phyloP scores from a whole-genome alignment of 2,888 invertebrate species.

The Andricus quercusramuli region DNA sequence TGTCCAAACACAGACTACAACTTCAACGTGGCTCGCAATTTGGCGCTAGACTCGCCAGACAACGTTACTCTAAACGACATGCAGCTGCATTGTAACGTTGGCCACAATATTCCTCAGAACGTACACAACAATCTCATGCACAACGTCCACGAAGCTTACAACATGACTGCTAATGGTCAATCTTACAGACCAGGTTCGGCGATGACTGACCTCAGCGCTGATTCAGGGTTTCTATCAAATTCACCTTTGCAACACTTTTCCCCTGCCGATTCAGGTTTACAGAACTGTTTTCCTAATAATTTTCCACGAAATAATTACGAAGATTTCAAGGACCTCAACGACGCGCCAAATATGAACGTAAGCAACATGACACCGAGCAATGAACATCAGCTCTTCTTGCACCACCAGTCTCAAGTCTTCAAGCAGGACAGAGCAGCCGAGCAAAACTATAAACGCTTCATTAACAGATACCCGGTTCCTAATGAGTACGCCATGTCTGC shows the following conservation, averaged over 20 bases:
- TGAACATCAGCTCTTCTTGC: slow-evolving; percentile 66
- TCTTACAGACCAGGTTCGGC: slow-evolving; percentile 70
- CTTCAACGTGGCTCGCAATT: slow-evolving; percentile 66
- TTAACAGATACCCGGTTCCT: slow-evolving; percentile 64
- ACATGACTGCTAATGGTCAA: slow-evolving; percentile 58
- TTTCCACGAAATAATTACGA: slow-evolving; percentile 67
- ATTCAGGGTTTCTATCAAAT: slow-evolving; percentile 73
- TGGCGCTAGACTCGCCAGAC: slow-evolving; percentile 60
- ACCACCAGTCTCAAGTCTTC: slow-evolving; percentile 58
- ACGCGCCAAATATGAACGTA: slow-evolving; percentile 62
- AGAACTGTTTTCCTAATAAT: slow-evolving; percentile 68
- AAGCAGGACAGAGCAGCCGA: slow-evolving; percentile 69
- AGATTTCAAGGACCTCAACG: slow-evolving; percentile 71
- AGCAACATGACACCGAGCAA: slow-evolving; percentile 61
- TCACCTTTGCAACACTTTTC: slow-evolving; percentile 74
- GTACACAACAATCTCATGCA: slow-evolving; percentile 64
- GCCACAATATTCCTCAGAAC: slow-evolving; percentile 58
- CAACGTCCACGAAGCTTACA: slow-evolving; percentile 72
- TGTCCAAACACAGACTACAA: slow-evolving; percentile 69
- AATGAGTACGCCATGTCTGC: slow-evolving; percentile 66
- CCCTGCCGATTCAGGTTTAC: slow-evolving; percentile 69
- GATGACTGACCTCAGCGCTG: slow-evolving; percentile 72
- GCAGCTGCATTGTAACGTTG: slow-evolving; percentile 62
- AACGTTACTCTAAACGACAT: slow-evolving; percentile 62
- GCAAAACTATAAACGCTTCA: slow-evolving; percentile 69